Evolutionary conservation across 2,888 invertebrate genomes (phyloP).

Genomic region (Pollenia labialis): DNA sequence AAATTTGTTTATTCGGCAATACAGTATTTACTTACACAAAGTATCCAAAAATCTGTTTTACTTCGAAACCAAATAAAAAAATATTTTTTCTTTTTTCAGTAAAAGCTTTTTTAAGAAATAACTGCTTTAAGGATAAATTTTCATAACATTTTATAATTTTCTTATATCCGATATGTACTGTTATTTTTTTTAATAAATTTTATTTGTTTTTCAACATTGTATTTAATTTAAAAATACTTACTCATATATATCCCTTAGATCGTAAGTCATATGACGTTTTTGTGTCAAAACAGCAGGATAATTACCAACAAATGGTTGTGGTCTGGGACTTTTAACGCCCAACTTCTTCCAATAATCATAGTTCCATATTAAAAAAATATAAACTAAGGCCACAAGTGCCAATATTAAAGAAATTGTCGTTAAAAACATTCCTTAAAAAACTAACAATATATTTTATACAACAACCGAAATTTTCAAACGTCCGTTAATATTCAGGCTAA

Average conservation of each 20-base stretch:
- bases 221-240: slow-evolving; percentile 69
- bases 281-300: slow-evolving; percentile 78
- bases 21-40: no score
- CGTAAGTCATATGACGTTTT: slow-evolving; percentile 79
- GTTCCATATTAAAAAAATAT: slow-evolving; percentile 79
- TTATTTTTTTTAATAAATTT: no score
- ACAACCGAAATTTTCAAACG: not conserved
- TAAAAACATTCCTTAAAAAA: slow-evolving; percentile 36
- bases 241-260: slow-evolving; percentile 83
- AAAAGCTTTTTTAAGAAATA: no score
- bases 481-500: not conserved
- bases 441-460: no score
- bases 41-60: no score
- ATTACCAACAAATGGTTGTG: slow-evolving; percentile 82
- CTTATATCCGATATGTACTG: no score
- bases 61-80: no score
- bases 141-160: no score
- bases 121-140: no score
- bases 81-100: no score
- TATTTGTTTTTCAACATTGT: no score
- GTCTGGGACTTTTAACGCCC: slow-evolving; percentile 81
- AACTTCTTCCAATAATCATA: slow-evolving; percentile 83
- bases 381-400: slow-evolving; percentile 72
- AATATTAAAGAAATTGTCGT: slow-evolving; percentile 31
- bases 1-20: no score